Base-by-base conservation (phyloP, 64 coral and sea anemone species). In the Stylophora pistillata region DNA sequence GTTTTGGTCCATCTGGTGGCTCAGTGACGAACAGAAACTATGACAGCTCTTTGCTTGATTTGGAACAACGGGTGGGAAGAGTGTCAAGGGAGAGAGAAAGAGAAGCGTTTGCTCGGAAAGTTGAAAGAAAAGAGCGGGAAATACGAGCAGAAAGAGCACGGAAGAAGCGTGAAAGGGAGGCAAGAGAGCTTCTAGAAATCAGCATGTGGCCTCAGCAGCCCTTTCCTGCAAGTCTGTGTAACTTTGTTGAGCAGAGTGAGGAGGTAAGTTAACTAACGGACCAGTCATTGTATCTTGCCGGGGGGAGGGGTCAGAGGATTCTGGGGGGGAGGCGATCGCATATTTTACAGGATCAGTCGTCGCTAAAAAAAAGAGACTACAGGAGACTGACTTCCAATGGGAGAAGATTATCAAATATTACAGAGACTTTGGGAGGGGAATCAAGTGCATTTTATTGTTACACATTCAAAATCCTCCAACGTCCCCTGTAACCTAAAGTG, bases 121-220 rank as follows among this genome's bases (percentile, higher is more conserved):
- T 82, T 21, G 58, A 82, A 64, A 82, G 78, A 65, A 82, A 82
- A 62, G 78, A 82, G 47, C 78, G 20, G 4, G 31, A 63, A 33
- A 82, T 82, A 30, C 62, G 78, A 62, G 57, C 62, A 64, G 16
- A n/a, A 20, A 32, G 58, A 82, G 58, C 30, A 21, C 17, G 58
- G 15, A 58, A 82, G 21, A 82, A 32, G 20, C 1, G 58, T 21
- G 78, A 63, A 9, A 81, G 57, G 30, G 56, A 81, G 13, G 78
- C 57, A 60, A 62, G 59, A 21, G 18, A 82, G 15, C 16, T 37
- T 0, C 10, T n/a, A 31, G 78, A 63, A 89, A 58, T 59, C 0
- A 31, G 60, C 30, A 34, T 9, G 30, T 82, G 78, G 78, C 78
- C 78, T 2, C 58, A 37, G 20, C 78, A 41, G 21, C 78, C 62